Evolutionary conservation across 2,797 vertebrate species (phyloP), one percentile per base, ranked within the genome.

Genomic region (Platyrinchus mystaceus): DNA sequence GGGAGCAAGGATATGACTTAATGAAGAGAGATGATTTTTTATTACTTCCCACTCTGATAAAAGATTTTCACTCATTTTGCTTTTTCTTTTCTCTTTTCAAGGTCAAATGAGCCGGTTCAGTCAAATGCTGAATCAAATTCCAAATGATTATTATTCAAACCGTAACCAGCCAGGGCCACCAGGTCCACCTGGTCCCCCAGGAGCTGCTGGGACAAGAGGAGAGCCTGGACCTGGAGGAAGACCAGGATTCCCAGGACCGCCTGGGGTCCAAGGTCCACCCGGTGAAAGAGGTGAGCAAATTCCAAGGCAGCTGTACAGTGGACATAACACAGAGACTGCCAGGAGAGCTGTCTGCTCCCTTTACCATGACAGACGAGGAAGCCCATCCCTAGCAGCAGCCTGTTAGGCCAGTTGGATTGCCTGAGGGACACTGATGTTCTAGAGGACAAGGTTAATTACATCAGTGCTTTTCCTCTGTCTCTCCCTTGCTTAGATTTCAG

Each of bases 31-130:
- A 73, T 21, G 56, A 49, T 66, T 69, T 84, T 18, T 78, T 91
- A 44, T 53, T 74, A 32, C 11, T 91, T 78, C 27, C 18, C 22
- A 27, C 7, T 73, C 36, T 28, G 27, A 77, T 58, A 49, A 60
- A 82, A 75, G 11, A 28, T 46, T 43, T 66, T 59, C 28, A 37
- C 23, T 66, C 16, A 37, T 81, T 92, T 94, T 12, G 34, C 20
- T 73, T 76, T 69, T 49, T 88, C 75, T 87, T 41, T 80, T 96
- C 89, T 62, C 32, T 85, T 44, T 91, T 90, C 53, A 96, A 99
- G 99, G 98, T 69, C 99, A 99, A 97, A 99, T 99, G 99, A 98
- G 94, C 78, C 98, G 99, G n/a, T 98, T 99, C 96, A 99, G 98
- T 94, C 98, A 99, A 71, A 97, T 99, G 96, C 93, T 99, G 94